Conservation (phyloP, 2,113 vertebrate species). For the Oreochromis tanganicae region DNA sequence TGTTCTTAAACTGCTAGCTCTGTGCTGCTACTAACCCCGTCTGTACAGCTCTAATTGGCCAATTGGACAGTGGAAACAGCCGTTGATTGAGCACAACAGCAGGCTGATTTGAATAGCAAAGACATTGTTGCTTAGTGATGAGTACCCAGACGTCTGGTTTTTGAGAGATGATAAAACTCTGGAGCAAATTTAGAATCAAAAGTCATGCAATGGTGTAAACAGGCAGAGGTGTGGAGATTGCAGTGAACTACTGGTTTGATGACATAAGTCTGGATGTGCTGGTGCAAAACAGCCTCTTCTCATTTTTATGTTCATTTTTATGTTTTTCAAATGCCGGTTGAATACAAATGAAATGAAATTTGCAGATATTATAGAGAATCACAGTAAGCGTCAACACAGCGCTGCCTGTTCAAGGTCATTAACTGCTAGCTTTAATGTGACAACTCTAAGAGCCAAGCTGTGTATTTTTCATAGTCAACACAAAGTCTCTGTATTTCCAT, state of each 20-base stretch:
- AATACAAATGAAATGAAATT: not conserved
- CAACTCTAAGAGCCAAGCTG: not conserved
- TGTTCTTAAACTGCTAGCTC: not conserved
- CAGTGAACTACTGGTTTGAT: not conserved
- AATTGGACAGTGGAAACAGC: not conserved
- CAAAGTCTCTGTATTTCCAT: not conserved
- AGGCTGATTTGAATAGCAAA: not conserved
- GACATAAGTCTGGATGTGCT: not conserved
- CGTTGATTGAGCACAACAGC: not conserved
- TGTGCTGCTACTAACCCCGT: not conserved
- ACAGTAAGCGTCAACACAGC: not conserved
- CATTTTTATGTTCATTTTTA: not conserved
- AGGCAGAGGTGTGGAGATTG: not conserved
- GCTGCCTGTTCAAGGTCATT: constrained; percentile 3
- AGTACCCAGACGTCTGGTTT: not conserved
- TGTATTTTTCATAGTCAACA: not conserved
- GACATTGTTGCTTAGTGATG: not conserved
- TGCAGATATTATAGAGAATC: not conserved
- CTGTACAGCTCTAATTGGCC: not conserved
- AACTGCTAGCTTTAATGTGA: not conserved
- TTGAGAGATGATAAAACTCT: not conserved
- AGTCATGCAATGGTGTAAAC: not conserved
- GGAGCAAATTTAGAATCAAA: not conserved
- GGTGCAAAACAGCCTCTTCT: not conserved
- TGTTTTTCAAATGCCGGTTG: not conserved